A percentile compares a stretch with the other conserved stretches of the same genome.
These are phyloP conservation scores for Tetrax tetrax DNA, from an alignment of 2,113 vertebrate genomes.

Conservation along the genomic window DNA sequence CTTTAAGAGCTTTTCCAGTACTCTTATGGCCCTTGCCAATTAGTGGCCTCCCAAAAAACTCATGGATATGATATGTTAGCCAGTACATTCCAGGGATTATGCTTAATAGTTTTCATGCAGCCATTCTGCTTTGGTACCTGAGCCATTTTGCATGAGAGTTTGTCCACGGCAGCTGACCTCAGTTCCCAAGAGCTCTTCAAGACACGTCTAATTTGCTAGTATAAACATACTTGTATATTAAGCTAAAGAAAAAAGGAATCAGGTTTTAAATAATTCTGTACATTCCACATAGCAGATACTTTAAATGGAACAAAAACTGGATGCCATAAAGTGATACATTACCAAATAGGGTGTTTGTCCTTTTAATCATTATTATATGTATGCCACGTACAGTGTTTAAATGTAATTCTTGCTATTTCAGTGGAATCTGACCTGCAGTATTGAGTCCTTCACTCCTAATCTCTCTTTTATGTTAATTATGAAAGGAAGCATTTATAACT, in stretches of 20 bases:
- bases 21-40: not conserved
- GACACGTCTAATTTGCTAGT: not conserved
- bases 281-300: not conserved
- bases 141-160: accelerated
- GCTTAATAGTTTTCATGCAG: not conserved
- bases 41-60: not conserved
- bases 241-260: not conserved
- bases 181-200: not conserved
- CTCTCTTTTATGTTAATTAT: not conserved
- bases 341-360: not conserved
- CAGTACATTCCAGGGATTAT: not conserved
- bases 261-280: not conserved
- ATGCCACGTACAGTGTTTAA: not conserved
- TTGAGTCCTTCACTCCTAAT: not conserved
- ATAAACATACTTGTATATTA: not conserved
- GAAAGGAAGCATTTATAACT: not conserved
- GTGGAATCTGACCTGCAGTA: not conserved
- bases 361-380: not conserved
- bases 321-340: not conserved
- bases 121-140: not conserved
- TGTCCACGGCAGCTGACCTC: not conserved
- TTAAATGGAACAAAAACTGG: not conserved
- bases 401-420: not conserved
- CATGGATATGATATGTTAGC: not conserved
- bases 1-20: not conserved